These are phyloP conservation scores for Drosophila micromelanica DNA, from an alignment of 1,140 invertebrate genomes.

Conservation along the genomic window DNA sequence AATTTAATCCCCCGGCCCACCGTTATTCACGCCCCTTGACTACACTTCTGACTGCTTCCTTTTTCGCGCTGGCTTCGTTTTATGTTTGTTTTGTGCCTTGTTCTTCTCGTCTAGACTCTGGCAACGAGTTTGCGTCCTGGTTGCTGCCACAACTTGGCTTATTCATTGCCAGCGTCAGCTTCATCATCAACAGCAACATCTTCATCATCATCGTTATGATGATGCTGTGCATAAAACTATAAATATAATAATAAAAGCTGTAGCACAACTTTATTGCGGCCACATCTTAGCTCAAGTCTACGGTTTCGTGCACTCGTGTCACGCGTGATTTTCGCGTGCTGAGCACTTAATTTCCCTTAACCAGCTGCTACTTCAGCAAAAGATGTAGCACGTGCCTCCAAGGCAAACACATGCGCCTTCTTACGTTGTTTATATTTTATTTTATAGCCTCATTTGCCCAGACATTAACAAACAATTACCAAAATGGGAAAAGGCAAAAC, in stretches of 20 bases:
- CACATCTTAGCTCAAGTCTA: slow-evolving; percentile 28
- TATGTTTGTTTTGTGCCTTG: slow-evolving; percentile 68
- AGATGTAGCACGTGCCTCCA: slow-evolving; percentile 23
- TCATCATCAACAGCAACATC: neutral
- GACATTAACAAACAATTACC: slow-evolving; percentile 67
- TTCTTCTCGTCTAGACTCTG: slow-evolving; percentile 66
- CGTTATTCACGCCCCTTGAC: neutral
- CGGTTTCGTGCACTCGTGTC: slow-evolving; percentile 39
- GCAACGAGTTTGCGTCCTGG: slow-evolving; percentile 2
- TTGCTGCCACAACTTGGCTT: slow-evolving; percentile 56
- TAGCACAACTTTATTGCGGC: slow-evolving; percentile 34
- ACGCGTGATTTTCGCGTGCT: slow-evolving; percentile 63
- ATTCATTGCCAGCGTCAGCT: slow-evolving; percentile 62
- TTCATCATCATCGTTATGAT: slow-evolving; percentile 38
- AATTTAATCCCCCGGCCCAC: neutral
- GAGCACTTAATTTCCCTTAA: slow-evolving; percentile 65
- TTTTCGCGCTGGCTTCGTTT: slow-evolving; percentile 45
- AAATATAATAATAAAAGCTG: slow-evolving; percentile 58
- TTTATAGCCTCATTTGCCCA: slow-evolving; percentile 49
- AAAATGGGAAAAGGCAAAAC: slow-evolving; percentile 27
- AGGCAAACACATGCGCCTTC: neutral
- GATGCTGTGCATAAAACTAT: slow-evolving; percentile 67
- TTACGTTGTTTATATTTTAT: slow-evolving; percentile 1
- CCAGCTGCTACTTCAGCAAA: slow-evolving; percentile 1
- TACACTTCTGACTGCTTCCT: slow-evolving; percentile 17